A percentile compares a stretch with the other conserved stretches of the same genome.
Conservation (phyloP, 2,797 vertebrate genomes). For the Numenius phaeopus region DNA sequence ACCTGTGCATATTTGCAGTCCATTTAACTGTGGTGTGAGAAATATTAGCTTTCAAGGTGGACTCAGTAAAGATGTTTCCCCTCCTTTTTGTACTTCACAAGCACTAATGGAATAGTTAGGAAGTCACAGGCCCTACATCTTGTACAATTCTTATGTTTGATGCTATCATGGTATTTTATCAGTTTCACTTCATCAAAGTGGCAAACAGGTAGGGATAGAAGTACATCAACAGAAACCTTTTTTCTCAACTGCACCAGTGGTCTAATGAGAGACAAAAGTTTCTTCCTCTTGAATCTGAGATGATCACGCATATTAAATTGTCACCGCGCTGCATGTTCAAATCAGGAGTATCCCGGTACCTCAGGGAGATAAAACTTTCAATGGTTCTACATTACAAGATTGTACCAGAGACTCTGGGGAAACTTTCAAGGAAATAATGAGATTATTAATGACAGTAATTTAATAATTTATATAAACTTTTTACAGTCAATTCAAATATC, state of each 20-base stretch:
- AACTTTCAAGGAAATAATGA: background rate
- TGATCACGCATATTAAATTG: background rate
- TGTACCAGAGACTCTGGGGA: background rate
- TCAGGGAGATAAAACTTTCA: background rate
- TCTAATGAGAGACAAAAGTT: background rate
- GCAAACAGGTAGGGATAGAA: background rate
- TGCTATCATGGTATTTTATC: background rate
- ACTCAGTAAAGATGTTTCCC: background rate
- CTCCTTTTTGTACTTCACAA: background rate
- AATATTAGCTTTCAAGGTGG: slow-evolving; percentile 63
- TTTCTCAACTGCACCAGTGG: background rate
- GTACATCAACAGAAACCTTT: background rate
- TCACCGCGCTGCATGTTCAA: background rate
- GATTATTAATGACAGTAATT: background rate
- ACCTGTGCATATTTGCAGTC: slow-evolving; percentile 71
- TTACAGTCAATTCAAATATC: background rate
- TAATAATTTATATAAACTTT: background rate
- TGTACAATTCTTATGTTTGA: background rate
- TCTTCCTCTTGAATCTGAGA: background rate
- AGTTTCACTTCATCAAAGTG: background rate
- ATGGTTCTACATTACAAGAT: background rate
- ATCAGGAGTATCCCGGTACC: background rate
- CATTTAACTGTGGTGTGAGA: slow-evolving; percentile 14
- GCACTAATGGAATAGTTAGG: background rate
- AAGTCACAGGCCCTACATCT: background rate